Percentiles rank a stretch among this genome's conserved stretches.
Conservation (phyloP, 2,797 vertebrate species). For the Cetoscarus ocellatus region DNA sequence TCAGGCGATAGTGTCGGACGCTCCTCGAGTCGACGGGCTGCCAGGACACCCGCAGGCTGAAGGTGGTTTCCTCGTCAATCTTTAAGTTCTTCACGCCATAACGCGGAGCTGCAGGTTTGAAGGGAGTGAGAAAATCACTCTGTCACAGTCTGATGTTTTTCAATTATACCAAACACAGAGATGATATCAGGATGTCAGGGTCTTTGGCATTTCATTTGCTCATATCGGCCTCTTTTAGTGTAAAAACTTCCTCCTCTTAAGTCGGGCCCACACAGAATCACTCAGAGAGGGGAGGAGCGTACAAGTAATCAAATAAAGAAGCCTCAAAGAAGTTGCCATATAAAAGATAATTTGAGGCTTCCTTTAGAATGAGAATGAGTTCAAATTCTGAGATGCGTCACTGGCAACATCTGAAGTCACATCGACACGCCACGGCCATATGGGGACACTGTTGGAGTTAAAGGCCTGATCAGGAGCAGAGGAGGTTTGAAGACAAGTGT, state of each 20-base stretch:
- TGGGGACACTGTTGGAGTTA: too few species aligned
- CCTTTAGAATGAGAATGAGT: too few species aligned
- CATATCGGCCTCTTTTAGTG: background rate
- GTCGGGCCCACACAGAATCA: background rate
- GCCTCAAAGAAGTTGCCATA: too few species aligned
- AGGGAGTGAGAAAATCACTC: background rate
- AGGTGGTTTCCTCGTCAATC: constrained; percentile 91
- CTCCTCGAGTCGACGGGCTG: constrained; percentile 83
- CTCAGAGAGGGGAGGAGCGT: too few species aligned
- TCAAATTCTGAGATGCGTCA: too few species aligned
- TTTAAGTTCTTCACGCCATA: constrained; percentile 87
- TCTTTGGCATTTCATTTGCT: constrained; percentile 42
- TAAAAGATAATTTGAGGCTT: too few species aligned
- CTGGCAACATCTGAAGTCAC: too few species aligned
- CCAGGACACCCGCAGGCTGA: constrained; percentile 91
- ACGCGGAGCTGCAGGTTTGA: constrained; percentile 82
- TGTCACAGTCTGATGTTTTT: background rate
- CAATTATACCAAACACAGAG: background rate
- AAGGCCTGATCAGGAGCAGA: too few species aligned
- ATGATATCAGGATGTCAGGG: background rate
- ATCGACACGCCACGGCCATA: too few species aligned
- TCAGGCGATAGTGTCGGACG: constrained; percentile 89
- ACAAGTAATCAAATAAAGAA: too few species aligned
- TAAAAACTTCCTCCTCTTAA: background rate
- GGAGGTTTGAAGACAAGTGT: too few species aligned